Percentiles rank a stretch among this genome's conserved stretches.
phyloP scores from a whole-genome alignment of 2,888 invertebrate genomes.

The Acheta domesticus region DNA sequence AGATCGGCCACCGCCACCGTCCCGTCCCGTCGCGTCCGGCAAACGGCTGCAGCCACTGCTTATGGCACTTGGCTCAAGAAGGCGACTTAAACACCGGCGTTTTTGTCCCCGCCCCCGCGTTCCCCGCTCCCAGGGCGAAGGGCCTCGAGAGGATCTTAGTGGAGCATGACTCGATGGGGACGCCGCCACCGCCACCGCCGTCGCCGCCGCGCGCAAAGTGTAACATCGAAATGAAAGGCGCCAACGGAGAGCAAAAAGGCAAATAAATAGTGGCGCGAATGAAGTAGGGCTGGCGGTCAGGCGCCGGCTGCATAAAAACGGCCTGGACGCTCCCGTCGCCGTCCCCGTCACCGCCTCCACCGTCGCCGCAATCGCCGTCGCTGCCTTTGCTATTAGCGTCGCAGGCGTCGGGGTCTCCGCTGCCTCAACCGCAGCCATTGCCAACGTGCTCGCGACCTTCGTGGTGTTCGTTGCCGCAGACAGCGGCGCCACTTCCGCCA shows the following conservation, averaged over 20 bases:
- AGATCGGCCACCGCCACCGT: not conserved
- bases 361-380: too few species aligned
- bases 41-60: too few species aligned
- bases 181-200: not conserved
- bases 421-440: too few species aligned
- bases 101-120: not conserved
- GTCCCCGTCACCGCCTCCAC: too few species aligned
- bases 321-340: too few species aligned
- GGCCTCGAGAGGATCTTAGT: constrained; percentile 21
- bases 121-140: not conserved
- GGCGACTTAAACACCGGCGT: too few species aligned
- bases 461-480: too few species aligned
- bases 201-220: not conserved
- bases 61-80: too few species aligned
- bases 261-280: not conserved
- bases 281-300: constrained; percentile 18
- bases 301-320: not conserved
- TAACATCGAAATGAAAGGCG: constrained; percentile 1
- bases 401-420: too few species aligned
- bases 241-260: not conserved
- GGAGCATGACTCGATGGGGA: constrained; percentile 24
- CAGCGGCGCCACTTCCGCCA: too few species aligned
- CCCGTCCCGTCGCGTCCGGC: not conserved
- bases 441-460: too few species aligned
- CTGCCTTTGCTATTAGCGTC: too few species aligned